Percentiles rank a stretch among this genome's conserved stretches.
Evolutionary conservation across 2,113 vertebrate species (phyloP).

Genomic region (Ophiodon elongatus): DNA sequence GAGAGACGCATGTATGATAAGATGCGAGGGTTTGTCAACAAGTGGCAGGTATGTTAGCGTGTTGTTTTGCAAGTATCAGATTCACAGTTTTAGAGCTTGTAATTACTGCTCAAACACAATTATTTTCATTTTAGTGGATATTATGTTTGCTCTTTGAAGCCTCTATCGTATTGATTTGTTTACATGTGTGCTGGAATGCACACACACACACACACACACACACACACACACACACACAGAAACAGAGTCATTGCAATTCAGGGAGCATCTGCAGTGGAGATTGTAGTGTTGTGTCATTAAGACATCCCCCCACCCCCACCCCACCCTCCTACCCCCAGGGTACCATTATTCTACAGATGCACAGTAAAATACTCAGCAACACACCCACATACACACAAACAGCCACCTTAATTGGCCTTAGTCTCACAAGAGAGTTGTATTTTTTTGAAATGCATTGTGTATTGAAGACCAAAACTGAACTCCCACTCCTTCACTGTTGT

Average conservation of each 20-base stretch:
- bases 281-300: slow-evolving; percentile 74
- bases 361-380: slow-evolving; percentile 61
- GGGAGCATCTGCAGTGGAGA: slow-evolving; percentile 55
- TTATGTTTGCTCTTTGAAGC: slow-evolving; percentile 66
- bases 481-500: slow-evolving; percentile 58
- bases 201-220: slow-evolving; percentile 27
- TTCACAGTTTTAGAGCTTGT: slow-evolving; percentile 52
- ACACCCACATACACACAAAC: slow-evolving; percentile 30
- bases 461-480: slow-evolving; percentile 66
- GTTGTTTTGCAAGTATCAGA: slow-evolving; percentile 44
- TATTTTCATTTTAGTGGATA: slow-evolving; percentile 58
- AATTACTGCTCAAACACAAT: slow-evolving; percentile 60
- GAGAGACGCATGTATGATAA: slow-evolving; percentile 10
- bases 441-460: slow-evolving; percentile 57
- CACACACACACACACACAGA: slow-evolving; percentile 19
- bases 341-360: slow-evolving; percentile 73
- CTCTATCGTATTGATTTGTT: slow-evolving; percentile 68
- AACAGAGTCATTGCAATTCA: slow-evolving; percentile 62
- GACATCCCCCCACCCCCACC: slow-evolving; percentile 42
- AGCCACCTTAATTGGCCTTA: slow-evolving; percentile 74
- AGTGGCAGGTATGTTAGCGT: slow-evolving; percentile 43
- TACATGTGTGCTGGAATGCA: slow-evolving; percentile 57
- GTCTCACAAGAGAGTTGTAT: slow-evolving; percentile 62
- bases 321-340: slow-evolving; percentile 39
- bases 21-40: slow-evolving; percentile 19